Conservation (phyloP, 53 echinoderm and acorn worm genomes). For the Antedon mediterranea region DNA sequence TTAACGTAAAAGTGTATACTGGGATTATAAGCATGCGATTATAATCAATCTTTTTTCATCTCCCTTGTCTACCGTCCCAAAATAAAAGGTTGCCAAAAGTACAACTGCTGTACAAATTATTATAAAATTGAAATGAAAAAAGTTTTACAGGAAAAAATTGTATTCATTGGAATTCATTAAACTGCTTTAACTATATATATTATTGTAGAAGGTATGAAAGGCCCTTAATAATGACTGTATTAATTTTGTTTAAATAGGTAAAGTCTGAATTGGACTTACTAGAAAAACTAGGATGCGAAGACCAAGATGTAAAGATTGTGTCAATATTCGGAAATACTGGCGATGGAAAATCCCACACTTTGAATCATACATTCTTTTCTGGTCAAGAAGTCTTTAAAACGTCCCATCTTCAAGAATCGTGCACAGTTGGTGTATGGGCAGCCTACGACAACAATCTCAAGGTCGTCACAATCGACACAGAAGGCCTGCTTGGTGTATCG, state of each 20-base stretch:
- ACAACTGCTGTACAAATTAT: no score
- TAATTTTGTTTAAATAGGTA: slow-evolving; percentile 1
- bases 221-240: background rate
- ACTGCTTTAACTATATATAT: no score
- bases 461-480: slow-evolving; percentile 65
- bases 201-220: no score
- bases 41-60: no score
- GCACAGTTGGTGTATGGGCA: slow-evolving; percentile 91
- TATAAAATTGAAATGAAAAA: no score
- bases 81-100: no score
- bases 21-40: no score
- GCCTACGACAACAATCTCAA: slow-evolving; percentile 53
- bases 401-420: slow-evolving; percentile 73
- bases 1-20: no score
- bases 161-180: no score
- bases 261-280: slow-evolving; percentile 37
- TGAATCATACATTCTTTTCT: slow-evolving; percentile 84
- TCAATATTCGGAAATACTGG: slow-evolving; percentile 98
- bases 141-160: no score
- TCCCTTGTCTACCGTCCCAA: no score
- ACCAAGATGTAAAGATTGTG: slow-evolving; percentile 53
- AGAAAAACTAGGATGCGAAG: slow-evolving; percentile 38
- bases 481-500: slow-evolving; percentile 75
- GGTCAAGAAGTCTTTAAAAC: slow-evolving; percentile 74
- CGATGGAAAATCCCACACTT: slow-evolving; percentile 82